Evolutionary conservation across 2,113 vertebrate genomes (phyloP).

Genomic region (Pterocles gutturalis): DNA sequence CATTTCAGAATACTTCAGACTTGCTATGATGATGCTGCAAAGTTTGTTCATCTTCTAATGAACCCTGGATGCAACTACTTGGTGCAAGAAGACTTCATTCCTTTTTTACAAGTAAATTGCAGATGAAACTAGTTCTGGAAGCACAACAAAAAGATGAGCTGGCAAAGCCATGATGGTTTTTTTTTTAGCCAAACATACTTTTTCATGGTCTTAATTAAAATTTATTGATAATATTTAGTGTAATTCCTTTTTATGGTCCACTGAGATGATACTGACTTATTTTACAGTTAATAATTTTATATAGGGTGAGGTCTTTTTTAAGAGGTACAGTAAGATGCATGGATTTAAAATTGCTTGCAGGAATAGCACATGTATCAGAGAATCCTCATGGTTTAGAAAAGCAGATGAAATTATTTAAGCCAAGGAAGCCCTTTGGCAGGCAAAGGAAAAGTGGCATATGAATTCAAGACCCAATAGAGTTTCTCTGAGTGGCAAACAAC

Average conservation of each 20-base stretch:
- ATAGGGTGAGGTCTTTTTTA: not conserved
- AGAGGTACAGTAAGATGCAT: not conserved
- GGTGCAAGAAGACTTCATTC: slow-evolving; percentile 97
- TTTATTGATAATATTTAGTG: not conserved
- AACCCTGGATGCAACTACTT: slow-evolving; percentile 92
- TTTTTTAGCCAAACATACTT: not conserved
- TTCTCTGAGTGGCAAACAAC: not conserved
- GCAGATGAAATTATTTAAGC: not conserved
- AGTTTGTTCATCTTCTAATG: slow-evolving; percentile 93
- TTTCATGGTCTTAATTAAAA: not conserved
- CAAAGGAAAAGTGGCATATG: not conserved
- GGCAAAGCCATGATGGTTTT: not conserved
- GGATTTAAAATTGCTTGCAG: not conserved
- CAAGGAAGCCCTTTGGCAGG: not conserved
- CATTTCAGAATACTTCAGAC: slow-evolving; percentile 86
- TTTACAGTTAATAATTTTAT: not conserved
- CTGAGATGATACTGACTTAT: not conserved
- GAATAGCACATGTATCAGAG: not conserved
- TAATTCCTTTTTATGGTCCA: not conserved
- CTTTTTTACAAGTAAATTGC: slow-evolving; percentile 92
- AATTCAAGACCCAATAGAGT: not conserved
- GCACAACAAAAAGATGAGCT: not conserved
- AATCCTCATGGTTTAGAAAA: not conserved
- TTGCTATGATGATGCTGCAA: slow-evolving; percentile 92
- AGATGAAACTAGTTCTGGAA: not conserved